These are phyloP conservation scores for Etheostoma nigrum DNA, from an alignment of 2,797 vertebrate genomes.

Conservation along the genomic window DNA sequence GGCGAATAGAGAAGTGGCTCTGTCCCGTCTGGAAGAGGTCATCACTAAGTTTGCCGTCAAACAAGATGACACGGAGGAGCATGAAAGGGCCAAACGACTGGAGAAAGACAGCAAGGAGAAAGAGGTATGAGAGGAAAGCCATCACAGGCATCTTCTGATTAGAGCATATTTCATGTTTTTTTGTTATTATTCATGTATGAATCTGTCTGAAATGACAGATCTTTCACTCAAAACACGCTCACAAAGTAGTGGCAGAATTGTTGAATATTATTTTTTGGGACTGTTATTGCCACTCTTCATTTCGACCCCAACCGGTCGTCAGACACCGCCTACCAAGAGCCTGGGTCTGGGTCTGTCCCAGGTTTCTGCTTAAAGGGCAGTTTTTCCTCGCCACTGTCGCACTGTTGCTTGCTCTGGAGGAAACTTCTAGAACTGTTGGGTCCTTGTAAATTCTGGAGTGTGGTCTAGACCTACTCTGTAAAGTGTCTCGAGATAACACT, in stretches of 20 bases:
- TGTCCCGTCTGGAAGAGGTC: slow-evolving; percentile 86
- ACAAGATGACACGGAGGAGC: slow-evolving; percentile 88
- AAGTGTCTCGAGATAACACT: no score
- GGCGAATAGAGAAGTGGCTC: slow-evolving; percentile 84
- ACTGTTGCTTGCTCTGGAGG: no score
- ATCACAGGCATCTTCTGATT: background rate
- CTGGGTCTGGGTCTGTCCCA: no score
- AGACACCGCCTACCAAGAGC: no score
- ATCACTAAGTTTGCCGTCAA: slow-evolving; percentile 86
- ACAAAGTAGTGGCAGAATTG: background rate
- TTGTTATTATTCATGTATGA: background rate
- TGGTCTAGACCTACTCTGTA: no score
- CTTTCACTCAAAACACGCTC: background rate
- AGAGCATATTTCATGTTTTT: background rate
- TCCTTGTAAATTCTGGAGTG: no score
- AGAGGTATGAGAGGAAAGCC: slow-evolving; percentile 57
- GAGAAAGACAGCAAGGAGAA: slow-evolving; percentile 70
- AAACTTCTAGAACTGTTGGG: no score
- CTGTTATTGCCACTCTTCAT: no score
- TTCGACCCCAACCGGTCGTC: no score
- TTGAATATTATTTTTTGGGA: background rate
- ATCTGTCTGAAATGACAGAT: background rate
- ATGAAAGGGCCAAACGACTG: slow-evolving; percentile 77
- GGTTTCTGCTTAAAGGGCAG: no score
- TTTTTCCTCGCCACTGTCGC: no score